Evolutionary conservation across 2,113 vertebrate genomes (phyloP), one percentile per base, ranked within the genome.

Genomic region (Rhinogobius similis): DNA sequence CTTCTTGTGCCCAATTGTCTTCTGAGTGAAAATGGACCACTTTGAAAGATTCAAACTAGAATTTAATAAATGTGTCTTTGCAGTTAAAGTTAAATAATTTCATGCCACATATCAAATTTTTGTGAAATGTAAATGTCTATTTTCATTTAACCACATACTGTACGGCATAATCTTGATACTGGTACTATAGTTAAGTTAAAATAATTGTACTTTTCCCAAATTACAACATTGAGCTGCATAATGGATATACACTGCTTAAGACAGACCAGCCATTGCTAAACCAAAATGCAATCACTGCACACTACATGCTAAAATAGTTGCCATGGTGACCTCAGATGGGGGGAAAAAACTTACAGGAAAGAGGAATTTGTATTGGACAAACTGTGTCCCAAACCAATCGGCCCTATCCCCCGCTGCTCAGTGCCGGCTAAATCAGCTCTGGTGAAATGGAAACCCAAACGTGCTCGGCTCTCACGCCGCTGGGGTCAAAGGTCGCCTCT

Each of bases 401-500:
- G 50, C 52, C 3, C 10, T 2, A 21, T 79, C 66, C 36, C n/a
- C n/a, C 3, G 0, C 58, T 63, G 65, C 27, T 70, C 38, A 20
- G 14, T 2, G 29, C 70, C 16, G 52, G 26, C 58, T 36, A 61
- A 61, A 61, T 61, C 58, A 36, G 58, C 55, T 62, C 58, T 10
- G 0, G 46, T 6, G 50, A 63, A 63, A 68, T 66, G 36, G 67
- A 82, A 77, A 72, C 43, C 38, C 8, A 18, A 32, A 20, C 58
- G 39, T 50, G 65, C 41, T 63, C 39, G 21, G 63, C 68, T 50
- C 12, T 20, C 65, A 23, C 26, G 38, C 3, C 2, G 64, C 36
- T 50, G 0, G 5, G 82, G 84, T 82, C 77, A 77, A 12, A 70
- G 73, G 78, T 85, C 41, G 26, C 18, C 73, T 68, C 62, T 88